phyloP scores from a whole-genome alignment of 1,140 invertebrate species.

The Diprion similis region DNA sequence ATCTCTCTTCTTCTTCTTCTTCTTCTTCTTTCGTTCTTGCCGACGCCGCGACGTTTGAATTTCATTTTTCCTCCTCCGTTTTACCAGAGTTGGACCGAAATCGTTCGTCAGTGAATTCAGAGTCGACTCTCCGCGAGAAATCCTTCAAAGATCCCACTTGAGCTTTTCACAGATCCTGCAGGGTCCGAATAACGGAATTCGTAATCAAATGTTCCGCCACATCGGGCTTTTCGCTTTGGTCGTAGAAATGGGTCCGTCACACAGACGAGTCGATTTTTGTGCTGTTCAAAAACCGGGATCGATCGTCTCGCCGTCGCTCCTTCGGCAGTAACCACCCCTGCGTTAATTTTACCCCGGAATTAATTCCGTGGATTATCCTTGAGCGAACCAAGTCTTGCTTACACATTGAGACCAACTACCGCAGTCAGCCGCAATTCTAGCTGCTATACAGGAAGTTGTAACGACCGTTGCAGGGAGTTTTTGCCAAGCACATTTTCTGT shows the following conservation, averaged over 20 bases:
- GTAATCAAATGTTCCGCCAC: not conserved
- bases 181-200: not conserved
- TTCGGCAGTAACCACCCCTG: too few species aligned
- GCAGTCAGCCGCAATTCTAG: too few species aligned
- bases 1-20: not conserved
- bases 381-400: too few species aligned
- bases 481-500: not conserved
- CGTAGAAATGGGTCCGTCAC: too few species aligned
- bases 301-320: too few species aligned
- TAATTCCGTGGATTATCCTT: too few species aligned
- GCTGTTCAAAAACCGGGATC: too few species aligned
- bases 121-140: not conserved
- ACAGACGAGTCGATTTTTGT: too few species aligned
- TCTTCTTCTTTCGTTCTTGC: not conserved
- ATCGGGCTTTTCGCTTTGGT: not conserved
- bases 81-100: not conserved
- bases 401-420: too few species aligned
- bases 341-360: too few species aligned
- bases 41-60: not conserved
- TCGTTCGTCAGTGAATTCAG: not conserved
- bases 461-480: not conserved
- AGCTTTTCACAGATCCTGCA: not conserved
- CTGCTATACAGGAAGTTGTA: not conserved
- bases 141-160: not conserved
- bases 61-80: too few species aligned